A percentile compares a stretch with the other conserved stretches of the same genome.
Evolutionary conservation across 2,113 vertebrate genomes (phyloP).

Genomic region (Gulo gulo): DNA sequence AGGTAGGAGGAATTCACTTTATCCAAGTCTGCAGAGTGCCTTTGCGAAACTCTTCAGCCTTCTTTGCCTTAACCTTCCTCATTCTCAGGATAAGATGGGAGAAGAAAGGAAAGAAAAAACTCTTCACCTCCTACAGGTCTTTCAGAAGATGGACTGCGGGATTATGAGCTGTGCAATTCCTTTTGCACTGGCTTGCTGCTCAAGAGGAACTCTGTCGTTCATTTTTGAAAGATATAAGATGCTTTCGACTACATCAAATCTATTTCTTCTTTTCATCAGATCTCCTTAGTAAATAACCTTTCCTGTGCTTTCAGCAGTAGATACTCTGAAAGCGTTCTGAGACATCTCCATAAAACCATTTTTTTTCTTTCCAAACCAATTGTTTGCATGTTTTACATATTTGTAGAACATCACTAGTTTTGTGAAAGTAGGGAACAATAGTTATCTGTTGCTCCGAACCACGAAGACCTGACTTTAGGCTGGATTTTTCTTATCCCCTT

Average conservation of each 20-base stretch:
- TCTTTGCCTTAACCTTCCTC: not conserved
- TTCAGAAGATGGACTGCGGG: not conserved
- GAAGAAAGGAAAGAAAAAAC: not conserved
- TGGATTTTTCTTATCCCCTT: not conserved
- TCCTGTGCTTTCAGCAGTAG: not conserved
- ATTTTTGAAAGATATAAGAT: not conserved
- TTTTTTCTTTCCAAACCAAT: not conserved
- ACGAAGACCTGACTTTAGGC: not conserved
- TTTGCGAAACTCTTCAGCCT: not conserved
- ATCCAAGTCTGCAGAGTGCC: not conserved
- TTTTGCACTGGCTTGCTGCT: not conserved
- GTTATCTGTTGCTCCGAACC: not conserved
- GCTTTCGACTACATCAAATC: not conserved
- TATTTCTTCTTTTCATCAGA: not conserved
- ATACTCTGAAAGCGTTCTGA: not conserved
- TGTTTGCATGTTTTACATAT: not conserved
- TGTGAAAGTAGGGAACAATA: not conserved
- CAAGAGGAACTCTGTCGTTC: not conserved
- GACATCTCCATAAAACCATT: not conserved
- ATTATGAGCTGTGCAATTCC: not conserved
- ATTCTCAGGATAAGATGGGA: not conserved
- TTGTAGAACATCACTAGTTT: not conserved
- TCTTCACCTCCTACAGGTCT: not conserved
- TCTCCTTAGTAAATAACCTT: not conserved
- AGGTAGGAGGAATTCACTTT: not conserved